A percentile compares a stretch with the other conserved stretches of the same genome.
These are phyloP conservation scores for Leucoraja ocellata DNA, from an alignment of 2,797 vertebrate species.

Conservation along the genomic window DNA sequence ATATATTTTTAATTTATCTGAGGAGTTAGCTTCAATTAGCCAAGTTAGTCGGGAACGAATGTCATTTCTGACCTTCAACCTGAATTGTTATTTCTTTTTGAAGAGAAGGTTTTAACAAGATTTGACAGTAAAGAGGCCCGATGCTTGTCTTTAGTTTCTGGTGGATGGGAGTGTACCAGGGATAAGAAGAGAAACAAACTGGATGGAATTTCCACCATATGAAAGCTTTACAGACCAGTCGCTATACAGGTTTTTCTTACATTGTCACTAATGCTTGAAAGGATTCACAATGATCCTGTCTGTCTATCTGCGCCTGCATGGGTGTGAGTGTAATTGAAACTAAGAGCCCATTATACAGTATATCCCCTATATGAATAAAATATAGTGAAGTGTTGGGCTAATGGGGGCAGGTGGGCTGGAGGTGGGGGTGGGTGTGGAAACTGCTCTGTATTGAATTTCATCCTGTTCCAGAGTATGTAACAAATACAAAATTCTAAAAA, in stretches of 20 bases:
- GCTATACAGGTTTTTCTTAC: slow-evolving; percentile 6
- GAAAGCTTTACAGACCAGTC: slow-evolving; percentile 48
- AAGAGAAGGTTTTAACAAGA: slow-evolving; percentile 52
- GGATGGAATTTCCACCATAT: slow-evolving; percentile 44
- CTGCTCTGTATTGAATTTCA: slow-evolving; percentile 8
- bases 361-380: slow-evolving; percentile 11
- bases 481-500: background rate
- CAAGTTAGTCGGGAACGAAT: slow-evolving; percentile 60
- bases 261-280: slow-evolving; percentile 23
- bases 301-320: slow-evolving; percentile 9
- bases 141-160: slow-evolving; percentile 56
- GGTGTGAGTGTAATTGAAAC: slow-evolving; percentile 32
- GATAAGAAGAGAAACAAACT: slow-evolving; percentile 45
- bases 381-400: background rate
- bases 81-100: slow-evolving; percentile 46
- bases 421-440: too few species aligned
- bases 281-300: slow-evolving; percentile 27
- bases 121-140: slow-evolving; percentile 45
- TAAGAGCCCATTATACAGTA: slow-evolving; percentile 22
- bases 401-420: too few species aligned
- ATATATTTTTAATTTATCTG: slow-evolving; percentile 49
- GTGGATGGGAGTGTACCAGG: slow-evolving; percentile 52
- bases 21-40: slow-evolving; percentile 57
- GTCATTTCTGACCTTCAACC: slow-evolving; percentile 59
- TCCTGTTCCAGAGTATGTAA: background rate